Percentiles rank a stretch among this genome's conserved stretches.
Conservation (phyloP, 2,797 vertebrate genomes). For the Eleutherodactylus coqui region DNA sequence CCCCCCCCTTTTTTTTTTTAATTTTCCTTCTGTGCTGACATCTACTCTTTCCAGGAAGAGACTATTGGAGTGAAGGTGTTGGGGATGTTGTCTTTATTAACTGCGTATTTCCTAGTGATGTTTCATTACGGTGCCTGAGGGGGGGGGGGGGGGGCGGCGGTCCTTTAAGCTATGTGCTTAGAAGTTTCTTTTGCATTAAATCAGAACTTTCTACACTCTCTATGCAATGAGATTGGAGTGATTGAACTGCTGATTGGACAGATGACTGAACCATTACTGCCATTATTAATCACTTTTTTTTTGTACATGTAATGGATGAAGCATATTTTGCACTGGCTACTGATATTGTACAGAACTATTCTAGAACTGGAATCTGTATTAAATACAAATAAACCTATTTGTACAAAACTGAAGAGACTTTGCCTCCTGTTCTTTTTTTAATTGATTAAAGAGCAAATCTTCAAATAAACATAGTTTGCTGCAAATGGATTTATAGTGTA, state of each 20-base stretch:
- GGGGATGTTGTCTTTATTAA: neutral
- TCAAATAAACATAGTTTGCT: neutral
- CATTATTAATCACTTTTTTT: constrained; percentile 61
- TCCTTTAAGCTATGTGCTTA: neutral
- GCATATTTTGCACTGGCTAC: constrained; percentile 78
- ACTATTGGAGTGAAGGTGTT: neutral
- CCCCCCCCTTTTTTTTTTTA: neutral
- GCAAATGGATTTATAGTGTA: neutral
- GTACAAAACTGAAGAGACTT: constrained; percentile 35
- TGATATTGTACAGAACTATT: constrained; percentile 70
- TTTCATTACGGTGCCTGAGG: neutral
- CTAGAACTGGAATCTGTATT: constrained; percentile 74
- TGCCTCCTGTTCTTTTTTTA: neutral
- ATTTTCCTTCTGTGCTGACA: neutral
- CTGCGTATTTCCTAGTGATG: neutral
- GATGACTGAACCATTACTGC: constrained; percentile 65
- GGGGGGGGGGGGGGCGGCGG: no score
- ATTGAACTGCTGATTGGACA: neutral
- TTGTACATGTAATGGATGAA: constrained; percentile 72
- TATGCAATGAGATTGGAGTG: constrained; percentile 46
- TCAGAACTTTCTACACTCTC: constrained; percentile 35
- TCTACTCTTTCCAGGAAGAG: no score
- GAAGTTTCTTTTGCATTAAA: neutral
- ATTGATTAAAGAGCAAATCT: neutral
- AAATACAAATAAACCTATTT: constrained; percentile 65